phyloP scores from a whole-genome alignment of 2,797 vertebrate species.

The Macroramphosus scolopax region DNA sequence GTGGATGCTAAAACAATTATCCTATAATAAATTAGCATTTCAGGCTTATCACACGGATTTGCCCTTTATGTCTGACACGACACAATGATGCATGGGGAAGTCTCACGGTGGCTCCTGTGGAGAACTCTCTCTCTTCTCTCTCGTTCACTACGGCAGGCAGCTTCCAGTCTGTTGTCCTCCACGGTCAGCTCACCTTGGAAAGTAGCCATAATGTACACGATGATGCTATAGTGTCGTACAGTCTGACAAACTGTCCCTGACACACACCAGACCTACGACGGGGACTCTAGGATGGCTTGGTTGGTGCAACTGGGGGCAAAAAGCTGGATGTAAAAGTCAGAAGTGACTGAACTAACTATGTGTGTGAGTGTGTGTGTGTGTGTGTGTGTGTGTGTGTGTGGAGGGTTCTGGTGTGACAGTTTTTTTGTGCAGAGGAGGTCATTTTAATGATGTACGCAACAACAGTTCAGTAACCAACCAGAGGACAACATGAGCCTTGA shows the following conservation, averaged over 20 bases:
- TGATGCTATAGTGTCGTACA: no score
- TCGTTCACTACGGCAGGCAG: no score
- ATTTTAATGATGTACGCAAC: constrained; percentile 42
- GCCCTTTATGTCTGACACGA: constrained; percentile 28
- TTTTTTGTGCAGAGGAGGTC: constrained; percentile 31
- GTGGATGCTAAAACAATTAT: no score
- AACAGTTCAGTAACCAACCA: constrained; percentile 24
- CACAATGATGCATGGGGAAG: constrained; percentile 29
- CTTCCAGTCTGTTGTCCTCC: constrained; percentile 47
- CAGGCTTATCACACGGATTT: constrained; percentile 30
- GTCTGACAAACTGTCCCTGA: no score
- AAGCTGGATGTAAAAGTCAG: constrained; percentile 37
- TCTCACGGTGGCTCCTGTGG: constrained; percentile 21
- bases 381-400: no score
- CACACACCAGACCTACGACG: no score
- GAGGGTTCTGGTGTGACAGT: no score
- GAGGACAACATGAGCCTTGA: constrained; percentile 5
- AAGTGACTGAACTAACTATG: constrained; percentile 42
- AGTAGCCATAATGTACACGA: constrained; percentile 54
- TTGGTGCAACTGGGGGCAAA: constrained; percentile 47
- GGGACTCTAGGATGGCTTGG: no score
- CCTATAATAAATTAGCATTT: constrained; percentile 44
- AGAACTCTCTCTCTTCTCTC: constrained; percentile 38
- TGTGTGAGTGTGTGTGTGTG: constrained; percentile 6
- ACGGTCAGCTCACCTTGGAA: constrained; percentile 62